Conservation (phyloP, 2,888 invertebrate genomes). For the Cantharis rustica region DNA sequence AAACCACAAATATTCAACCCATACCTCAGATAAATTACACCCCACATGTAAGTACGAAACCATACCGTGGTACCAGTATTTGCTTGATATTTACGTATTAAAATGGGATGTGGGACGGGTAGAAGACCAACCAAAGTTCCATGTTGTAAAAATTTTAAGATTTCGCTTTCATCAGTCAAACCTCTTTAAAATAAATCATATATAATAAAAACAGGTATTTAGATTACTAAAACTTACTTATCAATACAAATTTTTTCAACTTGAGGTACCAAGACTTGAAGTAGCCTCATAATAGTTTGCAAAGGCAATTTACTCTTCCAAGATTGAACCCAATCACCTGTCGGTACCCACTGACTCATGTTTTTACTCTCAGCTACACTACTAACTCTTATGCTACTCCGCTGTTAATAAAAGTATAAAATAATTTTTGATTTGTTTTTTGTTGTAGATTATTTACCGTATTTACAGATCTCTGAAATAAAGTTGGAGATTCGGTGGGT, state of each 20-base stretch:
- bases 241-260: slow-evolving; percentile 99
- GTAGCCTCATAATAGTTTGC: slow-evolving; percentile 97
- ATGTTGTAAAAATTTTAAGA: slow-evolving; percentile 97
- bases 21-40: slow-evolving; percentile 94
- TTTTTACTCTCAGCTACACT: slow-evolving; percentile 47
- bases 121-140: slow-evolving; percentile 96
- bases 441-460: slow-evolving; percentile 43
- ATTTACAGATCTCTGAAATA: slow-evolving; percentile 45
- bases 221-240: slow-evolving; percentile 66
- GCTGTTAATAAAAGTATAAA: slow-evolving; percentile 51
- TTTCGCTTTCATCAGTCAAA: slow-evolving; percentile 98
- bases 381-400: slow-evolving; percentile 67
- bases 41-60: slow-evolving; percentile 99
- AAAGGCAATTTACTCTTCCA: slow-evolving; percentile 98
- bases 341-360: slow-evolving; percentile 78
- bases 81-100: slow-evolving; percentile 98
- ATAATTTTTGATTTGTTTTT: background rate
- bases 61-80: slow-evolving; percentile 98
- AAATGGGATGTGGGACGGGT: slow-evolving; percentile 98
- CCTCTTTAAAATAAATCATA: slow-evolving; percentile 68
- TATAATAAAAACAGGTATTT: background rate
- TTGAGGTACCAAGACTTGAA: slow-evolving; percentile 98
- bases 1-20: slow-evolving; percentile 12
- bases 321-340: slow-evolving; percentile 91
- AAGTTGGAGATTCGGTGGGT: slow-evolving; percentile 2